These are phyloP conservation scores for Micropterix aruncella DNA, from an alignment of 2,888 invertebrate species.

Conservation along the genomic window DNA sequence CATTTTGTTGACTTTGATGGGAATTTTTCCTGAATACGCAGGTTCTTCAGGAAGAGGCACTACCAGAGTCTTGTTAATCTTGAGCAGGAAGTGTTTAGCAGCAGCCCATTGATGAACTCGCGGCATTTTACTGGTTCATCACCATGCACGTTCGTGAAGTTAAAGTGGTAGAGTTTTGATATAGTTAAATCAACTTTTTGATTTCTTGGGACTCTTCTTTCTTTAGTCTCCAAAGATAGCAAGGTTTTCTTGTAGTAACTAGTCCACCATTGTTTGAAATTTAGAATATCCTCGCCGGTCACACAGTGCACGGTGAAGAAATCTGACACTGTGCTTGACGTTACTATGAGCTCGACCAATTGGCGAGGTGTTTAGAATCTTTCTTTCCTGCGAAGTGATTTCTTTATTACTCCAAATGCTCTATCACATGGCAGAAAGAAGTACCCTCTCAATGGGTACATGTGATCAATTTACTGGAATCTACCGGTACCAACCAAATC, in stretches of 20 bases:
- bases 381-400: background rate
- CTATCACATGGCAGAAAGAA: background rate
- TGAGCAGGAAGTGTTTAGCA: too few species aligned
- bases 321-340: background rate
- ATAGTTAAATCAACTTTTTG: too few species aligned
- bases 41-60: too few species aligned
- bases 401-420: constrained; percentile 1
- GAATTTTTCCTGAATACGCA: too few species aligned
- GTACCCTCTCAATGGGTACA: background rate
- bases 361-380: background rate
- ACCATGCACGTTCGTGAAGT: too few species aligned
- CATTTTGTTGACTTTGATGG: too few species aligned
- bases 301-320: constrained; percentile 1
- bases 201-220: too few species aligned
- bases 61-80: too few species aligned
- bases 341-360: background rate
- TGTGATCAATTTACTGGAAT: background rate
- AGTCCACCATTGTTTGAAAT: background rate
- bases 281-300: background rate
- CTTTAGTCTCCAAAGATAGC: too few species aligned
- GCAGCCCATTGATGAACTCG: too few species aligned
- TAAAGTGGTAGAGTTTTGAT: too few species aligned
- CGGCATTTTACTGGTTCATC: too few species aligned
- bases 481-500: background rate
- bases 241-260: background rate